These are phyloP conservation scores for Hybognathus amarus DNA, from an alignment of 2,797 vertebrate species.

Conservation along the genomic window DNA sequence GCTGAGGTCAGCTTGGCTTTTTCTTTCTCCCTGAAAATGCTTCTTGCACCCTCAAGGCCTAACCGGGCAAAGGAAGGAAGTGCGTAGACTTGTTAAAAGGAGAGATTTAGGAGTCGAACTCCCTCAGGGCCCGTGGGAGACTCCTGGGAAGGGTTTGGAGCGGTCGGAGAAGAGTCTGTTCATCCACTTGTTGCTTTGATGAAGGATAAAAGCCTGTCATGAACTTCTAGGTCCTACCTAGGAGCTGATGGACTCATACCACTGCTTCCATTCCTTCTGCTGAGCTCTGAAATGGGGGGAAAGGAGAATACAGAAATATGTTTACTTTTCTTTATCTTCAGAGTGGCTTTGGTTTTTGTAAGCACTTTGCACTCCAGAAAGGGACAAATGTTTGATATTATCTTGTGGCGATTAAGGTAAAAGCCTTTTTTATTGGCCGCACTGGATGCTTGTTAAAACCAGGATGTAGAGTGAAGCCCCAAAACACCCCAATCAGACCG, in stretches of 20 bases:
- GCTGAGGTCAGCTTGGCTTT: conserved; percentile 43
- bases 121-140: conserved; percentile 74
- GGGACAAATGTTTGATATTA: conserved; percentile 71
- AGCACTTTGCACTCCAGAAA: conserved; percentile 69
- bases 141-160: conserved; percentile 63
- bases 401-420: conserved; percentile 79
- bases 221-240: conserved; percentile 76
- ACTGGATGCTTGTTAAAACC: conserved; percentile 75
- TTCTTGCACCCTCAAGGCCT: conserved; percentile 64
- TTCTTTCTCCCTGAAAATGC: conserved; percentile 62
- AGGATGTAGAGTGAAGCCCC: conserved; percentile 64
- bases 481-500: conserved; percentile 66
- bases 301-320: conserved; percentile 46
- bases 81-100: conserved; percentile 83
- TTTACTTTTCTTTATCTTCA: conserved; percentile 28
- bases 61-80: conserved; percentile 79
- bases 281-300: conserved; percentile 9
- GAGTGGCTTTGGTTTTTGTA: conserved; percentile 67
- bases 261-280: conserved; percentile 49
- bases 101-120: conserved; percentile 81
- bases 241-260: conserved; percentile 77
- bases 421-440: conserved; percentile 83
- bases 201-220: conserved; percentile 85
- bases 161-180: conserved; percentile 76
- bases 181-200: conserved; percentile 92